A percentile compares a stretch with the other conserved stretches of the same genome.
These are phyloP conservation scores for Rhinogobius similis DNA, from an alignment of 2,113 vertebrate species.

Conservation along the genomic window DNA sequence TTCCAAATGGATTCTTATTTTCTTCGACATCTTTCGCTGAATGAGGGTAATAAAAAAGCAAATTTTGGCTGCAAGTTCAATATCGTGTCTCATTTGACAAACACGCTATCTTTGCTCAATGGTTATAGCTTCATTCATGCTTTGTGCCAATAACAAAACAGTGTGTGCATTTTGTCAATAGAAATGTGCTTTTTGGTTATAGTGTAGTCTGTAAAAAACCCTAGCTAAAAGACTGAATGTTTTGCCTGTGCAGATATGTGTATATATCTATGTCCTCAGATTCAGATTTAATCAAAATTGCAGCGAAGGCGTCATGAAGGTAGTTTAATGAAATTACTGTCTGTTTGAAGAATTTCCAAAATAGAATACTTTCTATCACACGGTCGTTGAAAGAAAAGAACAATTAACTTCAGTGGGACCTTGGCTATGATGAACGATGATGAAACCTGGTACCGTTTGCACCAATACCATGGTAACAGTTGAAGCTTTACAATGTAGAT, in stretches of 20 bases:
- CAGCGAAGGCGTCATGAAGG: too few relatives aligned
- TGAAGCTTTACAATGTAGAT: neutral
- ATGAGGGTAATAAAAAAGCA: neutral
- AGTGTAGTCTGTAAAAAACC: too few relatives aligned
- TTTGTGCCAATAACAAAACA: neutral
- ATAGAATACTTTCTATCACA: neutral
- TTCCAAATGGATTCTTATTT: neutral
- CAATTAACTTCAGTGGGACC: neutral
- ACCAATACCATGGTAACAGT: neutral
- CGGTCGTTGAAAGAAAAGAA: neutral
- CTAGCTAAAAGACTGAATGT: neutral
- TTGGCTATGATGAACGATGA: neutral
- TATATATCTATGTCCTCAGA: neutral
- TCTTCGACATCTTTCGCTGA: neutral
- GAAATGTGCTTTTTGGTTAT: neutral
- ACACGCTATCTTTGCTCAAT: neutral
- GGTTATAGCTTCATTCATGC: neutral
- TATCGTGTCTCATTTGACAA: neutral
- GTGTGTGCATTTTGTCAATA: neutral
- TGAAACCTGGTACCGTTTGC: neutral
- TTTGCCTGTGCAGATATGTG: neutral
- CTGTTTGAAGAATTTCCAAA: neutral
- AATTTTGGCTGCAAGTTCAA: neutral
- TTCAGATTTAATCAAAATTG: neutral
- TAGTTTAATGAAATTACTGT: neutral